These are phyloP conservation scores for Galagoides demidoff DNA, from an alignment of 2,797 vertebrate genomes.

Conservation along the genomic window DNA sequence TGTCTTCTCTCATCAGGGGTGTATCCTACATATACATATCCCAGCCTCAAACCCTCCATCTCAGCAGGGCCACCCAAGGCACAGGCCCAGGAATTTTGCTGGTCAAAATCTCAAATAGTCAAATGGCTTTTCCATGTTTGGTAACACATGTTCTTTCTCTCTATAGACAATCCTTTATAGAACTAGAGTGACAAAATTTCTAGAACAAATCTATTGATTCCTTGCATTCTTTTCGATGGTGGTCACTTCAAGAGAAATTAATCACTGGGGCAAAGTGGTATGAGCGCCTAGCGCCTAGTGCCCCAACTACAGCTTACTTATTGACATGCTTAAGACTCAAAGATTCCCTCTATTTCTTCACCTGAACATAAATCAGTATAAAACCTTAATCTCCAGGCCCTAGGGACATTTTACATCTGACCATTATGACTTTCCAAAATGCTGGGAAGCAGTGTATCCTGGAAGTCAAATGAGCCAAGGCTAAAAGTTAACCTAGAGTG, in stretches of 20 bases:
- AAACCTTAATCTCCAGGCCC: background rate
- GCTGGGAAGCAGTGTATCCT: background rate
- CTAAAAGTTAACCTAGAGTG: background rate
- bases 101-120: background rate
- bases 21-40: rapidly evolving
- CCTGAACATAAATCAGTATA: background rate
- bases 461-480: background rate
- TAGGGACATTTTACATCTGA: background rate
- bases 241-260: slow-evolving; percentile 48
- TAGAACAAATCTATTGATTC: slow-evolving; percentile 73
- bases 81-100: background rate
- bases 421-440: background rate
- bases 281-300: rapidly evolving
- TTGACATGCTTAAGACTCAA: background rate
- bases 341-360: background rate
- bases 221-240: slow-evolving; percentile 70
- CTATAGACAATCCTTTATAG: slow-evolving; percentile 46
- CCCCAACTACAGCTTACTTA: background rate
- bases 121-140: background rate
- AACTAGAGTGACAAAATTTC: slow-evolving; percentile 61
- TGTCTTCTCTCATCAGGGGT: background rate
- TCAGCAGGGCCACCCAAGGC: background rate
- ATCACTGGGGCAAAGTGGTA: slow-evolving; percentile 42
- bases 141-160: background rate
- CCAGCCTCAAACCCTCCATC: background rate